Evolutionary conservation across 2,113 vertebrate genomes (phyloP).

Genomic region (Pteronura brasiliensis): DNA sequence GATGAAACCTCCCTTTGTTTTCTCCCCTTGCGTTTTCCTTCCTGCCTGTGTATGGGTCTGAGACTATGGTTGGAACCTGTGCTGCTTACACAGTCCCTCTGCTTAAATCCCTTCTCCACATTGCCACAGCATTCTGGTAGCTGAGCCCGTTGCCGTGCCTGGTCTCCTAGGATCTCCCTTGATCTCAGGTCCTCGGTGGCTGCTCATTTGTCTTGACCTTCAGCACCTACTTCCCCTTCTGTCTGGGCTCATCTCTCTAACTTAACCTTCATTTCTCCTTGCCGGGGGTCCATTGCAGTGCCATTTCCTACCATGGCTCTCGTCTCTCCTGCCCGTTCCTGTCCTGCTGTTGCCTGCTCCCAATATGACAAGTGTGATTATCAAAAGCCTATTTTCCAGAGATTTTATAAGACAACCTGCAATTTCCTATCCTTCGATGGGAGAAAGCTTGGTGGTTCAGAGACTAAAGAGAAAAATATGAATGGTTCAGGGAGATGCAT

Average conservation of each 20-base stretch:
- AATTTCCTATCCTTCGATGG: slow-evolving; percentile 50
- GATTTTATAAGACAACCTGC: slow-evolving; percentile 64
- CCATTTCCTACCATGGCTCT: neutral
- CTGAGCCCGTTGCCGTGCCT: neutral
- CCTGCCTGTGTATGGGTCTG: neutral
- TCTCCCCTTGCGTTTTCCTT: neutral
- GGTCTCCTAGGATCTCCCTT: neutral
- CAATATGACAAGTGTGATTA: slow-evolving; percentile 68
- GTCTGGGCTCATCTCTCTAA: neutral
- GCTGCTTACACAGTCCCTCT: neutral
- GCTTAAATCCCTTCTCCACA: neutral
- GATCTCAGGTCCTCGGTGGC: neutral
- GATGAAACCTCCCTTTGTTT: neutral
- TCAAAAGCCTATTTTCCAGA: slow-evolving; percentile 55
- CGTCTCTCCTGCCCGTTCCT: neutral
- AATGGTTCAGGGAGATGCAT: neutral
- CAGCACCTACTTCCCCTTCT: neutral
- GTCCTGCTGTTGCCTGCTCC: slow-evolving; percentile 46
- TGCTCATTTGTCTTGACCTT: neutral
- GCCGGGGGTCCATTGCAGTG: neutral
- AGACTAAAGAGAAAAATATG: slow-evolving; percentile 21
- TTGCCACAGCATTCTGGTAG: neutral
- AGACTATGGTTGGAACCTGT: neutral
- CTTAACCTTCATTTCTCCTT: slow-evolving; percentile 55
- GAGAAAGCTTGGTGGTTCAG: slow-evolving; percentile 37